phyloP scores from a whole-genome alignment of 92 coral and sea anemone genomes.

The Isaurus tuberculatus region DNA sequence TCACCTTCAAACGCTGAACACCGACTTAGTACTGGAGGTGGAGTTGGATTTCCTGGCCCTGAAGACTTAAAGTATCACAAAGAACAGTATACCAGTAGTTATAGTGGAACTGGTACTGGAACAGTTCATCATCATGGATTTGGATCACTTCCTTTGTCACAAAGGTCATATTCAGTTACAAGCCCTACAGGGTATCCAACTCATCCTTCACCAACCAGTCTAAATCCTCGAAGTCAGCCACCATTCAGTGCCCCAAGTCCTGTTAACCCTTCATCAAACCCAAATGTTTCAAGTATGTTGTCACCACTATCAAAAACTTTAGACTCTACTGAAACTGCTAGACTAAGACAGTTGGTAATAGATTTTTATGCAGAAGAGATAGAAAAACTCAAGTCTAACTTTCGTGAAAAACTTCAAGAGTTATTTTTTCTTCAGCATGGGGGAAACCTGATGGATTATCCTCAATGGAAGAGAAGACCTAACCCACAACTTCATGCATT shows the following conservation, averaged over 20 bases:
- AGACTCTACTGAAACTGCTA: conserved; percentile 83
- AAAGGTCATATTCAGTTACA: conserved; percentile 66
- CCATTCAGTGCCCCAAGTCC: conserved; percentile 66
- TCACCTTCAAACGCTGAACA: conserved; percentile 75
- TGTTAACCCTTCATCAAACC: conserved; percentile 71
- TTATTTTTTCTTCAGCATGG: conserved; percentile 94
- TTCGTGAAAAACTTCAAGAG: conserved; percentile 91
- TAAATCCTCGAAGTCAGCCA: conserved; percentile 73
- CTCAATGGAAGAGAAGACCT: conserved; percentile 84
- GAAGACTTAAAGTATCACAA: conserved; percentile 72
- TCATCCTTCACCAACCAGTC: conserved; percentile 72
- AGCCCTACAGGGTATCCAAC: conserved; percentile 80
- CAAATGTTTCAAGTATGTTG: conserved; percentile 52
- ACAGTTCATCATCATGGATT: conserved; percentile 93
- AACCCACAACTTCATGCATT: conserved; percentile 72
- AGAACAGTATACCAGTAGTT: conserved; percentile 66
- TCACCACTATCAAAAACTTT: conserved; percentile 62
- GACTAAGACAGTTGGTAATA: conserved; percentile 83
- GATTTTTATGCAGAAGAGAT: conserved; percentile 85
- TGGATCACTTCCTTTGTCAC: conserved; percentile 68
- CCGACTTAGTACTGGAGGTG: conserved; percentile 48
- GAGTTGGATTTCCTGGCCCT: conserved; percentile 54
- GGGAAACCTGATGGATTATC: conserved; percentile 88
- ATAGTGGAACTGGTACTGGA: conserved; percentile 82
- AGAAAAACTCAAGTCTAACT: conserved; percentile 80